Evolutionary conservation across 2,797 vertebrate genomes (phyloP).

Genomic region (Falco berigora): DNA sequence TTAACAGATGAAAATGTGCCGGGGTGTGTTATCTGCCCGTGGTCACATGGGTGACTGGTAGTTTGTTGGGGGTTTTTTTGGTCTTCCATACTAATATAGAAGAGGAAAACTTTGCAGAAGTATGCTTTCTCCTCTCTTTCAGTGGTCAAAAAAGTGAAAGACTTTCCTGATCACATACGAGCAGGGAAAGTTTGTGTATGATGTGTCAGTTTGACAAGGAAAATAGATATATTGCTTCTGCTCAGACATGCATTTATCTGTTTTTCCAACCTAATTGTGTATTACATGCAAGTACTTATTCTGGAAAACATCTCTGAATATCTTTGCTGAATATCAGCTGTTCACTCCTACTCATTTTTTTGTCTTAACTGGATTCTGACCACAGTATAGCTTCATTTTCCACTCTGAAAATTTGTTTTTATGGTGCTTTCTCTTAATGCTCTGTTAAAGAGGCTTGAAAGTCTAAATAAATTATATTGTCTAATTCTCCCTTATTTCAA

Average conservation of each 20-base stretch:
- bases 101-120: background rate
- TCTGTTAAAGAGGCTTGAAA: background rate
- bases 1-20: background rate
- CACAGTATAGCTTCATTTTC: background rate
- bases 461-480: background rate
- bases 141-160: background rate
- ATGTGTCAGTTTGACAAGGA: background rate
- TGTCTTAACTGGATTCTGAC: too few relatives aligned
- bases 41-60: background rate
- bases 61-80: background rate
- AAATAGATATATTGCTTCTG: background rate
- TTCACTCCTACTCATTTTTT: background rate
- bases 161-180: accelerated
- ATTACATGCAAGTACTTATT: too few relatives aligned
- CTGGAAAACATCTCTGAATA: background rate
- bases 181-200: background rate
- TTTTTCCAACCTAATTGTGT: background rate
- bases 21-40: background rate
- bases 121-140: background rate
- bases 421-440: background rate
- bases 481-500: background rate
- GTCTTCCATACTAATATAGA: background rate
- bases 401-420: background rate
- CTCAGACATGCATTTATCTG: background rate
- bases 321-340: background rate